Conservation (phyloP, 1,140 invertebrate species). For the Tetramorium simillimum region DNA sequence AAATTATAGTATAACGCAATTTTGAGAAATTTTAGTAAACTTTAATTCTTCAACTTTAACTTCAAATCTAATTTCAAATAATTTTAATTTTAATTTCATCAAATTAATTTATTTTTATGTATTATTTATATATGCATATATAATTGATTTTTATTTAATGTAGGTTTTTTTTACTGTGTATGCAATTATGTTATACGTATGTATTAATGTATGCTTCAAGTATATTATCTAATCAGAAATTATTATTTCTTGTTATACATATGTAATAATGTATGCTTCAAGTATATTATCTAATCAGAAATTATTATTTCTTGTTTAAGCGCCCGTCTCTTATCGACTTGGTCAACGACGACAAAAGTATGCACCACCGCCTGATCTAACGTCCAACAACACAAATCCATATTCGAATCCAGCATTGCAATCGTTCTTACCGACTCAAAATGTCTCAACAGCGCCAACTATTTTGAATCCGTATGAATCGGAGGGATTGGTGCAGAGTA, state of each 20-base stretch:
- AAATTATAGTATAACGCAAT: background rate
- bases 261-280: background rate
- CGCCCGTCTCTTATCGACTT: slow-evolving; percentile 79
- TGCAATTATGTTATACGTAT: background rate
- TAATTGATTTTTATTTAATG: background rate
- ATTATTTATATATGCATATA: background rate
- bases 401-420: slow-evolving; percentile 35
- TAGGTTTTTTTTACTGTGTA: background rate
- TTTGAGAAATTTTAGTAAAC: background rate
- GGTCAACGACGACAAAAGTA: slow-evolving; percentile 83
- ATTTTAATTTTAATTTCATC: background rate
- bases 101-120: background rate
- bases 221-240: background rate
- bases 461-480: slow-evolving; percentile 72
- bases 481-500: background rate
- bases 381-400: slow-evolving; percentile 63
- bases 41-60: background rate
- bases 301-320: slow-evolving; percentile 67
- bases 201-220: background rate
- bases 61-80: background rate
- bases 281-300: background rate
- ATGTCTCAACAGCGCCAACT: slow-evolving; percentile 38
- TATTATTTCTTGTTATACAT: slow-evolving; percentile 57
- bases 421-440: slow-evolving; percentile 37
- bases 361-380: slow-evolving; percentile 81